phyloP scores from a whole-genome alignment of 2,888 invertebrate genomes.

The Rutpela maculata region DNA sequence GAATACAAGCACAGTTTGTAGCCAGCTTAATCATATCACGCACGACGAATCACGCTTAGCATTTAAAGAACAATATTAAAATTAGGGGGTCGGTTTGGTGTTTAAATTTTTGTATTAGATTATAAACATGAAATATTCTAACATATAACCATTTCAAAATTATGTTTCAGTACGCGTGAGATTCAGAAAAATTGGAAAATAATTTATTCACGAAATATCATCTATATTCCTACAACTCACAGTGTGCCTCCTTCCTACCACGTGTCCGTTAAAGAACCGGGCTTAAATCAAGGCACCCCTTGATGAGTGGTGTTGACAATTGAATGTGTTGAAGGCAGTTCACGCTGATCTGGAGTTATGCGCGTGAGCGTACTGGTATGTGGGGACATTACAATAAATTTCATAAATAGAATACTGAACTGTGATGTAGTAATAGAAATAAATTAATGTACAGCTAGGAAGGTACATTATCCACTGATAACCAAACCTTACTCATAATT shows the following conservation, averaged over 20 bases:
- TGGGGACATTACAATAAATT: conserved; percentile 53
- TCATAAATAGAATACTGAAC: conserved; percentile 49
- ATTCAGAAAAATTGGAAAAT: not conserved
- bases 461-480: conserved; percentile 15
- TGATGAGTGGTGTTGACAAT: conserved; percentile 61
- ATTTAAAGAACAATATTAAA: too few relatives aligned
- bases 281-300: conserved; percentile 54
- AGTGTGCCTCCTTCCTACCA: conserved; percentile 23
- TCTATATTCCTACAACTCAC: conserved; percentile 5
- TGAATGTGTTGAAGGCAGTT: conserved; percentile 57
- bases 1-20: too few relatives aligned
- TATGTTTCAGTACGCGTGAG: not conserved
- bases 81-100: too few relatives aligned
- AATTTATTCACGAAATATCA: conserved; percentile 22
- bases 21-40: too few relatives aligned
- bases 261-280: conserved; percentile 31
- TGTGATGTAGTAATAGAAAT: conserved; percentile 28
- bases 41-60: too few relatives aligned
- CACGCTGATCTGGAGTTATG: conserved; percentile 56
- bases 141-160: too few relatives aligned
- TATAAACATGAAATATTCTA: too few relatives aligned
- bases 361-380: conserved; percentile 59
- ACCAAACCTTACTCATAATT: conserved; percentile 17
- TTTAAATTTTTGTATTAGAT: too few relatives aligned
- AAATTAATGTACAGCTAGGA: conserved; percentile 27